A percentile compares a stretch with the other conserved stretches of the same genome.
phyloP scores from a whole-genome alignment of 2,113 vertebrate species.

The Gallinago paraguaiae region DNA sequence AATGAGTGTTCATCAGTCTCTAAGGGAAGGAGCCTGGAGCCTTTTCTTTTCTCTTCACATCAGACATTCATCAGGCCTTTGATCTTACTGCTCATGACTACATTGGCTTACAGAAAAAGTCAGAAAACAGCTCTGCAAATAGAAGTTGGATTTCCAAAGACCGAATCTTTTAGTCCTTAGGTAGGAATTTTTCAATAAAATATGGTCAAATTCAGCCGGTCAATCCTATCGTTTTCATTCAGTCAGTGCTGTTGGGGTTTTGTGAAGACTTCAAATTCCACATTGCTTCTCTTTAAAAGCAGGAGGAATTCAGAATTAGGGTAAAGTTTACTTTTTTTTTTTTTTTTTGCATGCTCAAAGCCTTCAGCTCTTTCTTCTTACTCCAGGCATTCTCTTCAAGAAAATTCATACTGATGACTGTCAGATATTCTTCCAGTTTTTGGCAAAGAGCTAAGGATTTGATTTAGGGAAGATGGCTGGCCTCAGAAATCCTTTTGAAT shows the following conservation, averaged over 20 bases:
- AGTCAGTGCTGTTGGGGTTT: neutral
- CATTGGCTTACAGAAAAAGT: neutral
- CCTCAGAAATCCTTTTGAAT: neutral
- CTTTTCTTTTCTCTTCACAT: conserved; percentile 46
- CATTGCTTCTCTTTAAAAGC: neutral
- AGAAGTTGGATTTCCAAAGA: neutral
- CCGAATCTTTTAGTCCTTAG: neutral
- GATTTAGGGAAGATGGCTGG: neutral
- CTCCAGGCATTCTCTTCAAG: neutral
- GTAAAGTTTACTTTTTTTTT: neutral
- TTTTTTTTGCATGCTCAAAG: neutral
- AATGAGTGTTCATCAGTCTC: conserved; percentile 48
- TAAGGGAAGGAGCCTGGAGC: conserved; percentile 25
- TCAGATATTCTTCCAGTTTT: neutral
- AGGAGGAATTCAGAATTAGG: neutral
- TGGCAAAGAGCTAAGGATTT: neutral
- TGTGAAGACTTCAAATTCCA: neutral
- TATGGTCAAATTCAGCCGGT: neutral
- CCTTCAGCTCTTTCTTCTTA: neutral
- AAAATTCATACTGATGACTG: neutral
- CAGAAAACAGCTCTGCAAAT: conserved; percentile 24
- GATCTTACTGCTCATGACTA: conserved; percentile 34
- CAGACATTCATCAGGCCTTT: conserved; percentile 49
- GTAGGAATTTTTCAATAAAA: conserved; percentile 5
- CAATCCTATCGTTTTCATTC: neutral